These are phyloP conservation scores for Brachystomella parvula DNA, from an alignment of 1,140 invertebrate species.

Conservation along the genomic window DNA sequence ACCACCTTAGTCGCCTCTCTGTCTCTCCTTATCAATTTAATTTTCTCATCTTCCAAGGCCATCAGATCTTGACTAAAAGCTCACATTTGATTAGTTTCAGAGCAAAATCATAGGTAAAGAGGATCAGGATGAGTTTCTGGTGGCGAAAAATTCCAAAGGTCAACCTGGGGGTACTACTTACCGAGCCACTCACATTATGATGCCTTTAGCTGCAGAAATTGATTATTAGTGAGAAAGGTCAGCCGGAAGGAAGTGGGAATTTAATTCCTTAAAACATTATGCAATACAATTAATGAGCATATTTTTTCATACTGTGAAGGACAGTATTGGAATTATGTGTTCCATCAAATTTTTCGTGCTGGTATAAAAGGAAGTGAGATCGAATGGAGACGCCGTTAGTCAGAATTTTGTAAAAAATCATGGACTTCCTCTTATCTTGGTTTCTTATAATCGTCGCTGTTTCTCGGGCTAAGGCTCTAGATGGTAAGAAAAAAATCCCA, in stretches of 20 bases:
- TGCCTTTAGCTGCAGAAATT: neutral
- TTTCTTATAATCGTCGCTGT: neutral
- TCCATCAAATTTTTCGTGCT: neutral
- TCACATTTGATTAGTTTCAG: neutral
- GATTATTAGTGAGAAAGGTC: neutral
- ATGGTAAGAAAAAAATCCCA: neutral
- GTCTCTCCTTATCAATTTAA: neutral
- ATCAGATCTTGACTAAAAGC: neutral
- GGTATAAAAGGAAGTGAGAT: no score
- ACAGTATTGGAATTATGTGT: neutral
- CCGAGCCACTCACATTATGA: neutral
- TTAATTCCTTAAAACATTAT: neutral
- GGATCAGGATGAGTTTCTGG: neutral
- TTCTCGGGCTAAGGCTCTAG: neutral
- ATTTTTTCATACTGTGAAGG: neutral
- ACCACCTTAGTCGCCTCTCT: neutral
- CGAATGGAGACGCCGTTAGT: no score
- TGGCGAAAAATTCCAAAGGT: constrained; percentile 1
- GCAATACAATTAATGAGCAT: neutral
- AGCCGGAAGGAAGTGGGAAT: constrained; percentile 6
- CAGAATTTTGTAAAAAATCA: neutral
- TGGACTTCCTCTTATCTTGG: neutral
- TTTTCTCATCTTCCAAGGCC: neutral
- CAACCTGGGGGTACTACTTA: neutral
- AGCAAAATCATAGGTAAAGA: neutral